These are phyloP conservation scores for Rhopalosiphum nymphaeae DNA, from an alignment of 2,888 invertebrate species.

Conservation along the genomic window DNA sequence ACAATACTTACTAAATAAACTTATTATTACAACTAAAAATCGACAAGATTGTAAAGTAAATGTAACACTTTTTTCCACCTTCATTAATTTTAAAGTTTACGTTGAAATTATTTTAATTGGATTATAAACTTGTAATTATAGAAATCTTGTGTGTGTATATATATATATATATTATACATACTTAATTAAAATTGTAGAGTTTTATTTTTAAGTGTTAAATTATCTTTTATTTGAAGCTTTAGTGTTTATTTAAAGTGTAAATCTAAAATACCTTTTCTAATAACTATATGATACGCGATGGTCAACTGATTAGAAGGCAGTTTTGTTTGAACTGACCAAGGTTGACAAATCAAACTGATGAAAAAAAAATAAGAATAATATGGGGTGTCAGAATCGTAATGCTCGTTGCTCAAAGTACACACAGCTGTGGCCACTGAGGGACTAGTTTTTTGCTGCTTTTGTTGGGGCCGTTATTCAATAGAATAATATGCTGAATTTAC, in stretches of 20 bases:
- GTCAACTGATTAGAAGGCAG: not conserved
- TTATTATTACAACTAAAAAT: not conserved
- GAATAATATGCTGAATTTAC: constrained; percentile 1
- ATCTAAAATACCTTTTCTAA: not conserved
- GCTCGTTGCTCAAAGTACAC: not conserved
- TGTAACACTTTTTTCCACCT: not conserved
- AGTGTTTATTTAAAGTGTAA: not conserved
- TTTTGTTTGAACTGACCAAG: not conserved
- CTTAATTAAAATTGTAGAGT: not conserved
- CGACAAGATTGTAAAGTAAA: not conserved
- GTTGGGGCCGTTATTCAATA: not conserved
- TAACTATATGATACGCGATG: not conserved
- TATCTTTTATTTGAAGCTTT: not conserved
- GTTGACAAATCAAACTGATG: not conserved
- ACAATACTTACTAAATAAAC: not conserved
- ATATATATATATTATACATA: not conserved
- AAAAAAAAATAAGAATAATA: not conserved
- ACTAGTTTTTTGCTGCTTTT: not conserved
- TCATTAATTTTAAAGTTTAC: not conserved
- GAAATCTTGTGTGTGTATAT: not conserved
- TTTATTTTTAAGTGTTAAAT: not conserved
- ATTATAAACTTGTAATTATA: not conserved
- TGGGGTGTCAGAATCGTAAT: not conserved
- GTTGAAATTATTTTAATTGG: not conserved
- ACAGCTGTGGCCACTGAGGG: not conserved